Base-by-base conservation (phyloP, 2,113 vertebrate species). In the Indri indri region DNA sequence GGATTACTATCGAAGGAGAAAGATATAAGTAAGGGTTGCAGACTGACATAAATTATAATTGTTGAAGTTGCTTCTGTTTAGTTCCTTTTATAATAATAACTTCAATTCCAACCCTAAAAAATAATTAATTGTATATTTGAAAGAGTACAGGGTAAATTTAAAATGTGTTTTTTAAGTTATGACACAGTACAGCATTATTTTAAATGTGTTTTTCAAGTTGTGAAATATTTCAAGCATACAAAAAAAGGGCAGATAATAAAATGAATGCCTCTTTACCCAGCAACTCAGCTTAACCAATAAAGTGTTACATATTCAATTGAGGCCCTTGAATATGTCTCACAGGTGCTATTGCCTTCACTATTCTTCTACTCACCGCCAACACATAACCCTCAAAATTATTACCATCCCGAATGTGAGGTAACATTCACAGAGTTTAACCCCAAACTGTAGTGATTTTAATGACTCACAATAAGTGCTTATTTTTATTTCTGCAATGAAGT, bases 401-500 rank as follows among this genome's bases (percentile, higher is more conserved):
- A 27, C 8, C 6, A 52, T 17, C 61, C 14, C 87, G 20, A 80
- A 93, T 34, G 13, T 32, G 5, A 83, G 17, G 16, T 89, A 25
- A 74, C 10, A 20, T 61, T 81, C 6, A 57, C 23, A 70, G 27
- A 12, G 6, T 70, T 74, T n/a, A 65, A 85, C 23, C 14, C 18
- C 32, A 86, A 95, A 71, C 25, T 30, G 18, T 37, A 47, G 25
- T 42, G 34, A 96, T 1, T 63, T 92, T 79, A 76, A 63, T 87
- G 37, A 81, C 16, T 66, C 34, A 65, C 16, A 54, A 77, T 5
- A 81, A 77, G 83, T 59, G 6, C 27, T 76, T 11, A 45, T 52
- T 93, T 87, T 84, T 54, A 88, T n/a, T 95, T 94, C 25, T 74
- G 11, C n/a, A 88, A 50, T 61, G 68, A 9, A 73, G 0, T 68